These are phyloP conservation scores for Channa striata DNA, from an alignment of 2,797 vertebrate species.

Conservation along the genomic window DNA sequence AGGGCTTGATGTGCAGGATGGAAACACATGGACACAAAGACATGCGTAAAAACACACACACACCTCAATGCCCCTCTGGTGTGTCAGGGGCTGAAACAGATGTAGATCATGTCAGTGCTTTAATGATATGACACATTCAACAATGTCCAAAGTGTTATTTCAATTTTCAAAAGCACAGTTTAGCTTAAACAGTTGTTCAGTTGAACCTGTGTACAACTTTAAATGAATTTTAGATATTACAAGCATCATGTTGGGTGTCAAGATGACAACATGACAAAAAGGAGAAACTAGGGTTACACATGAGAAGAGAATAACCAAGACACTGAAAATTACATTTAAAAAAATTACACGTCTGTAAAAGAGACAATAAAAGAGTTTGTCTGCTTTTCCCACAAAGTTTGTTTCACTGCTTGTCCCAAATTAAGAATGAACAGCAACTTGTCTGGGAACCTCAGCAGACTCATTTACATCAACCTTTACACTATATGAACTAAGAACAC, in stretches of 20 bases:
- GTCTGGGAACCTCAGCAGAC: neutral
- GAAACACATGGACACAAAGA: too few relatives aligned
- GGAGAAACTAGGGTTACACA: neutral
- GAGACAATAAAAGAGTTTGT: neutral
- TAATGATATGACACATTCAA: neutral
- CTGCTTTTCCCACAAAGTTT: neutral
- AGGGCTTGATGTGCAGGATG: too few relatives aligned
- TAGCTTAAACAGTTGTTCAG: neutral
- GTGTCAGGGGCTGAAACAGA: too few relatives aligned
- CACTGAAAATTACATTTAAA: neutral
- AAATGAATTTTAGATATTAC: neutral
- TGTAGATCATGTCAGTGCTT: neutral
- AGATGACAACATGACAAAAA: neutral
- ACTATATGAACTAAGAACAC: neutral
- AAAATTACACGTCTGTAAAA: neutral
- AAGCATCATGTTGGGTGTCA: neutral
- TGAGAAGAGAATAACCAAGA: neutral
- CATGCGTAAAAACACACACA: too few relatives aligned
- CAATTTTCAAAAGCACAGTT: neutral
- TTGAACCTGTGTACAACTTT: neutral
- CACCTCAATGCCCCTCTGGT: too few relatives aligned
- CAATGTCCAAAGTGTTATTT: neutral
- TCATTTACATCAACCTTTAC: too few relatives aligned
- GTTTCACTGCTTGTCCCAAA: neutral
- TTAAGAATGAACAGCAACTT: constrained; percentile 3